Conservation (phyloP, 2,797 vertebrate genomes). For the Menidia menidia region DNA sequence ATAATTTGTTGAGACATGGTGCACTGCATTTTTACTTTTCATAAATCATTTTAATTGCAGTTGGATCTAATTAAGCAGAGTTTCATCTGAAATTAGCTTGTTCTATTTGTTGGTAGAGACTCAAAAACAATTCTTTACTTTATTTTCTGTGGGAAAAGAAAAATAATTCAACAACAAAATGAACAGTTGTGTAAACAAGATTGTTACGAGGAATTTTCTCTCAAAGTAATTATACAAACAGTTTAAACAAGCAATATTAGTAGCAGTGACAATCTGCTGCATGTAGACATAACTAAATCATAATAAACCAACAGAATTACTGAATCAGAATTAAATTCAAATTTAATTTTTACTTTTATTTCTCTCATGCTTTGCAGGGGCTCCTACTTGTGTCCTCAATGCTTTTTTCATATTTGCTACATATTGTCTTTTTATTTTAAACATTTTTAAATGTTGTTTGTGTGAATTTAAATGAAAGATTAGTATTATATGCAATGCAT, state of each 20-base stretch:
- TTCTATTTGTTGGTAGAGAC: conserved; percentile 20
- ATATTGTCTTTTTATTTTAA: neutral
- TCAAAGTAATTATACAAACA: conserved; percentile 21
- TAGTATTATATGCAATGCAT: neutral
- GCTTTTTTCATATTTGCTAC: neutral
- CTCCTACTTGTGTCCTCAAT: neutral
- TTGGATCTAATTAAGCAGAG: conserved; percentile 16
- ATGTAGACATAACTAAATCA: conserved; percentile 5
- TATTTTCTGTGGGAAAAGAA: neutral
- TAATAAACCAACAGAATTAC: conserved; percentile 10
- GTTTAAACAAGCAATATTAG: conserved; percentile 18
- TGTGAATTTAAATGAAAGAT: neutral
- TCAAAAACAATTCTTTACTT: conserved; percentile 22
- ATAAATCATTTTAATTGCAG: conserved; percentile 28
- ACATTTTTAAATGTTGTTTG: neutral
- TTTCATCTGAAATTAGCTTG: conserved; percentile 28
- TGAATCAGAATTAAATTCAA: conserved; percentile 12
- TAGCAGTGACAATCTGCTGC: neutral
- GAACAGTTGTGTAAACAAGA: conserved; percentile 19
- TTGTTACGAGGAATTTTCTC: conserved; percentile 14
- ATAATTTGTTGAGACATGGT: neutral
- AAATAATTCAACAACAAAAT: conserved; percentile 18
- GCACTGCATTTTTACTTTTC: conserved; percentile 10
- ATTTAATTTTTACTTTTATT: neutral
- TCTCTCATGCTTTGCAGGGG: neutral